Percentiles rank a stretch among this genome's conserved stretches.
phyloP scores from a whole-genome alignment of 2,888 invertebrate genomes.

The Heliothis peltigera region DNA sequence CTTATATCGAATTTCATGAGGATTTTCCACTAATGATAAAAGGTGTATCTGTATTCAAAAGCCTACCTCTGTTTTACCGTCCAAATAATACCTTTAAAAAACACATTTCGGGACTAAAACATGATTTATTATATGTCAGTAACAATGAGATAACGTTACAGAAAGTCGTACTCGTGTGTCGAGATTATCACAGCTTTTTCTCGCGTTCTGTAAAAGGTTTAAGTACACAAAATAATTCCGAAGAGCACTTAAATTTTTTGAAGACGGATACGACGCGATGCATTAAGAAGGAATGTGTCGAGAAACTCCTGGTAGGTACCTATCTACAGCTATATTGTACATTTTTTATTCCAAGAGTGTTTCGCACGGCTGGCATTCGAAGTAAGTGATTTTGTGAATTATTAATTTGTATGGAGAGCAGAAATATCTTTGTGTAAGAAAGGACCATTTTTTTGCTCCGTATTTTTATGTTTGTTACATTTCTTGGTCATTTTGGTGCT shows the following conservation, averaged over 20 bases:
- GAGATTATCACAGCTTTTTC: slow-evolving; percentile 9
- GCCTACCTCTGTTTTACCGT: background rate
- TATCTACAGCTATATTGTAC: slow-evolving; percentile 23
- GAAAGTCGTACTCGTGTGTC: background rate
- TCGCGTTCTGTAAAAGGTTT: slow-evolving; percentile 6
- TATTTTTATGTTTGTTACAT: background rate
- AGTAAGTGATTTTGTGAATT: slow-evolving; percentile 62
- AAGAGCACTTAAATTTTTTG: slow-evolving; percentile 48
- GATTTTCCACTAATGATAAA: background rate
- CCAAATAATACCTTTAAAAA: background rate
- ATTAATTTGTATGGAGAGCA: slow-evolving; percentile 49
- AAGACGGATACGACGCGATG: slow-evolving; percentile 50
- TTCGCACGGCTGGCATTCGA: slow-evolving; percentile 26
- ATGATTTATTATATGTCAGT: background rate
- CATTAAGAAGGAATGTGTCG: slow-evolving; percentile 35
- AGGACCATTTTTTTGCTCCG: background rate
- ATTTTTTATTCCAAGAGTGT: slow-evolving; percentile 55
- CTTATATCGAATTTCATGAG: background rate
- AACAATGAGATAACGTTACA: background rate
- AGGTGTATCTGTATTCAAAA: background rate
- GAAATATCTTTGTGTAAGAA: slow-evolving; percentile 24
- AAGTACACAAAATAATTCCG: slow-evolving; percentile 32
- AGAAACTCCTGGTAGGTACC: slow-evolving; percentile 23
- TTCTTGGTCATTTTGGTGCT: background rate
- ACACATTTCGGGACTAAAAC: background rate